These are phyloP conservation scores for Silurus asotus DNA, from an alignment of 2,113 vertebrate genomes.

Conservation along the genomic window DNA sequence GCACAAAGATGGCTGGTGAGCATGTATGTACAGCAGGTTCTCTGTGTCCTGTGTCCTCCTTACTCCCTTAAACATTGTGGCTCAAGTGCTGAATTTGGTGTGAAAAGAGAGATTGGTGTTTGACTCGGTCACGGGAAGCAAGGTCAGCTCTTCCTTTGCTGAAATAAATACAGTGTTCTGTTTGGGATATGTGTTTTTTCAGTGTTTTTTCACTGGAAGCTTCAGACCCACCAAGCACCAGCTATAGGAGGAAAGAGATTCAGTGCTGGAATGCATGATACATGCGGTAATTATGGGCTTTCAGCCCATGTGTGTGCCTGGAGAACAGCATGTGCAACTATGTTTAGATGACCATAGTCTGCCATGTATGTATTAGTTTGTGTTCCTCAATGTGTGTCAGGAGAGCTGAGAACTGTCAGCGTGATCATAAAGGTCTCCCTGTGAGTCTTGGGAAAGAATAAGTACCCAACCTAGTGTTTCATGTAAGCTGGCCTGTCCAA, in stretches of 20 bases:
- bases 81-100: neutral
- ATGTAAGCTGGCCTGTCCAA: slow-evolving; percentile 4
- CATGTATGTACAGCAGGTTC: neutral
- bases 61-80: neutral
- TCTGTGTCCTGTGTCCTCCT: neutral
- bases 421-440: neutral
- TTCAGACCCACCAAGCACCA: neutral
- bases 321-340: neutral
- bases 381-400: slow-evolving; percentile 10
- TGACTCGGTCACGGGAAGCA: neutral
- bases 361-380: neutral
- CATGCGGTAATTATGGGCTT: slow-evolving; percentile 7
- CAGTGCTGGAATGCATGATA: neutral
- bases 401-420: neutral
- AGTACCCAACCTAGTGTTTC: neutral
- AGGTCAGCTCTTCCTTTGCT: slow-evolving; percentile 1
- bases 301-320: neutral
- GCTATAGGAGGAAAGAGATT: neutral
- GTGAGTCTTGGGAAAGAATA: neutral
- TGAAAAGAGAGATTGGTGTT: neutral
- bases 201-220: neutral
- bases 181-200: neutral
- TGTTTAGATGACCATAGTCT: neutral
- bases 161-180: neutral
- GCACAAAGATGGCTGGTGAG: neutral